Evolutionary conservation across 2,797 vertebrate species (phyloP).

Genomic region (Schizothorax lantsangensis): DNA sequence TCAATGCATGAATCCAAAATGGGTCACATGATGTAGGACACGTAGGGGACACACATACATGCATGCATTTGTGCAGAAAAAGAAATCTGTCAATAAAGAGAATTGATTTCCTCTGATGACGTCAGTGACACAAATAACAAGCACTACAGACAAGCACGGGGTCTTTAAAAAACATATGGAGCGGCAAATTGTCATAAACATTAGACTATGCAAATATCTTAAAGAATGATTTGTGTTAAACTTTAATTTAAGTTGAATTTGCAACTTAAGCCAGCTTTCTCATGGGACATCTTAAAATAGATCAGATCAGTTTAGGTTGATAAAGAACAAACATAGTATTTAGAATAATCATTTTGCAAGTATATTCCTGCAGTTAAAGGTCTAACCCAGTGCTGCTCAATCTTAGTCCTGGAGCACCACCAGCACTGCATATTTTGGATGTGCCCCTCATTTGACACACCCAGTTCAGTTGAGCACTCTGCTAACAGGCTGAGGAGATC

Average conservation of each 20-base stretch:
- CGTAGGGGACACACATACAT: conserved; percentile 66
- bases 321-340: background rate
- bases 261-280: background rate
- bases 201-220: conserved; percentile 38
- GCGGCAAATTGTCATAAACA: background rate
- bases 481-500: background rate
- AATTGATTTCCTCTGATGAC: conserved; percentile 42
- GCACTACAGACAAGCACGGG: background rate
- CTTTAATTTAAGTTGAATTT: no score
- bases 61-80: background rate
- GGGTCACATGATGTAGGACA: conserved; percentile 9
- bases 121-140: conserved; percentile 30
- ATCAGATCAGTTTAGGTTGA: background rate
- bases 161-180: background rate
- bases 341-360: background rate
- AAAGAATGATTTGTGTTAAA: background rate
- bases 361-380: background rate
- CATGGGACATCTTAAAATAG: background rate
- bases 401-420: background rate
- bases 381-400: background rate
- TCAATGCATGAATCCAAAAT: conserved; percentile 61
- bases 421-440: no score
- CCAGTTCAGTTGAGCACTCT: background rate
- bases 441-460: background rate
- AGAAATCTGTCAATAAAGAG: conserved; percentile 1